Conservation (phyloP, 2,113 vertebrate species). For the Bubo bubo region DNA sequence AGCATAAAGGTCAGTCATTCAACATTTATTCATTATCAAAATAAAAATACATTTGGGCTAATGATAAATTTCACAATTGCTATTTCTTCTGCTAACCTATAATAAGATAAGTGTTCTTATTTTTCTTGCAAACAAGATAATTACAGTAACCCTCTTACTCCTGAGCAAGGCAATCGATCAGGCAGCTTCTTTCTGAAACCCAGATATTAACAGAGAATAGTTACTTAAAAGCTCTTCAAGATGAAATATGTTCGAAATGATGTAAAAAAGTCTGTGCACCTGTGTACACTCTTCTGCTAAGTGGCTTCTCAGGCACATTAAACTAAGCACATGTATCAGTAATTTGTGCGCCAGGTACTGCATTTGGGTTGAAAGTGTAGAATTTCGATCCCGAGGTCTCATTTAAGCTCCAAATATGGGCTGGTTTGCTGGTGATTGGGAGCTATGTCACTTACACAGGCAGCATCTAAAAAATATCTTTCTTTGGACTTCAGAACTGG, state of each 20-base stretch:
- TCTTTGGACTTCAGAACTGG: not conserved
- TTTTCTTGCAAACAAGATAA: slow-evolving; percentile 40
- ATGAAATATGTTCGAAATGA: not conserved
- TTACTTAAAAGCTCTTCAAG: not conserved
- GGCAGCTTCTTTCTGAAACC: not conserved
- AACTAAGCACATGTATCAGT: not conserved
- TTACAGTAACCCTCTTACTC: slow-evolving; percentile 16
- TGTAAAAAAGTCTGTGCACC: not conserved
- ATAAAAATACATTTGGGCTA: not conserved
- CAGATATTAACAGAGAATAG: not conserved
- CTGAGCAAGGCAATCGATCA: not conserved
- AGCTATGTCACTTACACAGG: not conserved
- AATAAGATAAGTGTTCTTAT: slow-evolving; percentile 36
- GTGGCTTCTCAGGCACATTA: not conserved
- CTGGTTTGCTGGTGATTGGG: not conserved
- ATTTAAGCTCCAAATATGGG: not conserved
- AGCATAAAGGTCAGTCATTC: not conserved
- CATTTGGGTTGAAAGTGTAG: not conserved
- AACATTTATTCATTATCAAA: not conserved
- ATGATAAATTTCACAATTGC: not conserved
- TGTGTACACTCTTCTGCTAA: not conserved
- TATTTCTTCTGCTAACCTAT: not conserved
- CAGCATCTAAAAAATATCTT: not conserved
- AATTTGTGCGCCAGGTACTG: not conserved
- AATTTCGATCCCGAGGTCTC: not conserved